Evolutionary conservation across 2,888 invertebrate species (phyloP).

Genomic region (Griposia aprilina): DNA sequence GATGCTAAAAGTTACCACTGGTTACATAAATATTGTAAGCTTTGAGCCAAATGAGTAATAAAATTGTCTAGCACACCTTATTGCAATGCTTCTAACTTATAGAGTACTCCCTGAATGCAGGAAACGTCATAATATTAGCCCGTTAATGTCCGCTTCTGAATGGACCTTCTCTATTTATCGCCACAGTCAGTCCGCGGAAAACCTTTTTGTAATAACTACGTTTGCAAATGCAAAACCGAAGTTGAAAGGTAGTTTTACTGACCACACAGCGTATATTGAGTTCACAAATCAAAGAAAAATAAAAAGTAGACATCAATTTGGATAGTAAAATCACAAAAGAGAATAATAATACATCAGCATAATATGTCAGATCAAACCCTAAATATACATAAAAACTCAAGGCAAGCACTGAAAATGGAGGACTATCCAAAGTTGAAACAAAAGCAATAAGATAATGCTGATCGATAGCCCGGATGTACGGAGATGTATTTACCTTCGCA

Average conservation of each 20-base stretch:
- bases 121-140: constrained; percentile 58
- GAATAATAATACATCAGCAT: constrained; percentile 33
- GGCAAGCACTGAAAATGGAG: constrained; percentile 48
- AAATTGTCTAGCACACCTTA: constrained; percentile 65
- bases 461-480: constrained; percentile 61
- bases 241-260: background rate
- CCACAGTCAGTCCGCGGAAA: background rate
- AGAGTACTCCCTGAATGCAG: constrained; percentile 43
- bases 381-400: constrained; percentile 48
- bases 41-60: constrained; percentile 63
- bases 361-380: constrained; percentile 38
- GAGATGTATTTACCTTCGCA: constrained; percentile 60
- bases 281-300: background rate
- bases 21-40: constrained; percentile 63
- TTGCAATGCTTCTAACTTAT: constrained; percentile 53
- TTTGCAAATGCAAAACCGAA: constrained; percentile 9
- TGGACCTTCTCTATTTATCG: constrained; percentile 51
- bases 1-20: constrained; percentile 66
- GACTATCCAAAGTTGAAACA: constrained; percentile 42
- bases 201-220: background rate
- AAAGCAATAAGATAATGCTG: constrained; percentile 63
- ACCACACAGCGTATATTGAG: background rate
- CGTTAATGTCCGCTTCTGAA: constrained; percentile 49
- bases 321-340: constrained; percentile 23
- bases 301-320: background rate